These are phyloP conservation scores for Crenichthys baileyi DNA, from an alignment of 2,797 vertebrate genomes.

Conservation along the genomic window DNA sequence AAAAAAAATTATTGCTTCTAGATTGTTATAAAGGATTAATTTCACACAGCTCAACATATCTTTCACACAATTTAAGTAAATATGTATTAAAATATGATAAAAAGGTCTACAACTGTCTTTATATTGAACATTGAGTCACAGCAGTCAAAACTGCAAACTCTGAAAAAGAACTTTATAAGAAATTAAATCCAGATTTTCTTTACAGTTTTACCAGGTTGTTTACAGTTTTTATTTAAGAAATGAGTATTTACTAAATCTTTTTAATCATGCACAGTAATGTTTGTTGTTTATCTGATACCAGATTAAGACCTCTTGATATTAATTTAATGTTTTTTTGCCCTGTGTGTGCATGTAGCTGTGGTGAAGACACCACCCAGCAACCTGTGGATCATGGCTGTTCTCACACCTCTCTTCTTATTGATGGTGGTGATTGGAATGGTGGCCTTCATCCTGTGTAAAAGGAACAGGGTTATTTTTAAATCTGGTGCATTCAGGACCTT, in stretches of 20 bases:
- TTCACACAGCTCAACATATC: background rate
- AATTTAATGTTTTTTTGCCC: background rate
- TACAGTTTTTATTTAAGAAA: background rate
- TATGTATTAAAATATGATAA: background rate
- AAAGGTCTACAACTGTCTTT: background rate
- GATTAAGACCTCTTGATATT: background rate
- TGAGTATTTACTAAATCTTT: background rate
- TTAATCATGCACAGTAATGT: background rate
- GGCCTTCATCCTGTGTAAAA: conserved; percentile 91
- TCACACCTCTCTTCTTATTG: conserved; percentile 92
- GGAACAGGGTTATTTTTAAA: conserved; percentile 96
- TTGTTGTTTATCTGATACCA: background rate
- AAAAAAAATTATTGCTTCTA: background rate
- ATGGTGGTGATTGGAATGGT: conserved; percentile 94
- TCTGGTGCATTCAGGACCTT: conserved; percentile 91
- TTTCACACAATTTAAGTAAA: background rate
- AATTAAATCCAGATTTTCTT: background rate
- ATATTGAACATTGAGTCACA: background rate
- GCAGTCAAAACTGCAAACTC: background rate
- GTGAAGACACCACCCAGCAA: conserved; percentile 94
- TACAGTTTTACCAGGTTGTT: background rate
- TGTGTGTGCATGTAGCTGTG: conserved; percentile 81
- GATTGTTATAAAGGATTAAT: background rate
- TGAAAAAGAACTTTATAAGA: background rate
- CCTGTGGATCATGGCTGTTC: conserved; percentile 94